Conservation (phyloP, 2,888 invertebrate genomes). For the Drosophila atroscutellata region DNA sequence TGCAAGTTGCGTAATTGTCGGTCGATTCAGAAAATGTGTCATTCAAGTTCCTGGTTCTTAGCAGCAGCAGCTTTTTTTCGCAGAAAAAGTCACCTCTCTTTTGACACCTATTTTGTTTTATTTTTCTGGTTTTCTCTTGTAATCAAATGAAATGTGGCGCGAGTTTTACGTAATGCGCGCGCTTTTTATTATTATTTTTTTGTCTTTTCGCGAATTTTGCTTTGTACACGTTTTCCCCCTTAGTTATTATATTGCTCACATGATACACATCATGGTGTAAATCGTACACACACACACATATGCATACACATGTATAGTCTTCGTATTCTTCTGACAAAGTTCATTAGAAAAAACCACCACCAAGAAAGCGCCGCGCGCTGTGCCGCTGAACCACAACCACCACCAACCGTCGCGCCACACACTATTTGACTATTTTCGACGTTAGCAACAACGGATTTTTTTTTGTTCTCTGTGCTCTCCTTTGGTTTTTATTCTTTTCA, state of each 20-base stretch:
- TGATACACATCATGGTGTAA: slow-evolving; percentile 50
- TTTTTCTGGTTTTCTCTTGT: neutral
- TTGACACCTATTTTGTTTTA: neutral
- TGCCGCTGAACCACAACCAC: slow-evolving; percentile 61
- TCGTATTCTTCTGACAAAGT: slow-evolving; percentile 63
- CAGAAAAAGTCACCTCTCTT: slow-evolving; percentile 11
- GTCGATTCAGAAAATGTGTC: slow-evolving; percentile 78
- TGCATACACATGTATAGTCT: slow-evolving; percentile 30
- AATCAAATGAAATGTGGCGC: slow-evolving; percentile 23
- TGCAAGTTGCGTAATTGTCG: slow-evolving; percentile 78
- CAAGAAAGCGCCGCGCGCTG: slow-evolving; percentile 55
- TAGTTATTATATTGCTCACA: slow-evolving; percentile 44
- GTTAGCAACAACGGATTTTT: slow-evolving; percentile 74
- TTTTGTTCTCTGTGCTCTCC: slow-evolving; percentile 59
- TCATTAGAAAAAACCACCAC: slow-evolving; percentile 71
- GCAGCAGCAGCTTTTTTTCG: slow-evolving; percentile 21
- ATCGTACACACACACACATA: slow-evolving; percentile 30
- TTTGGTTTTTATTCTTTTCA: slow-evolving; percentile 56
- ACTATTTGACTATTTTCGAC: slow-evolving; percentile 71
- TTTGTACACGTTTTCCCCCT: slow-evolving; percentile 29
- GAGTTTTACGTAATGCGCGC: slow-evolving; percentile 72
- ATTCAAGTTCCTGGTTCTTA: slow-evolving; percentile 70
- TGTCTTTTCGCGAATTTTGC: neutral
- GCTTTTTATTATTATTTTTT: slow-evolving; percentile 21
- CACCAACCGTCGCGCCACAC: slow-evolving; percentile 65